Percentiles rank a stretch among this genome's conserved stretches.
Conservation (phyloP, 1,140 invertebrate species). For the Tribolium madens region DNA sequence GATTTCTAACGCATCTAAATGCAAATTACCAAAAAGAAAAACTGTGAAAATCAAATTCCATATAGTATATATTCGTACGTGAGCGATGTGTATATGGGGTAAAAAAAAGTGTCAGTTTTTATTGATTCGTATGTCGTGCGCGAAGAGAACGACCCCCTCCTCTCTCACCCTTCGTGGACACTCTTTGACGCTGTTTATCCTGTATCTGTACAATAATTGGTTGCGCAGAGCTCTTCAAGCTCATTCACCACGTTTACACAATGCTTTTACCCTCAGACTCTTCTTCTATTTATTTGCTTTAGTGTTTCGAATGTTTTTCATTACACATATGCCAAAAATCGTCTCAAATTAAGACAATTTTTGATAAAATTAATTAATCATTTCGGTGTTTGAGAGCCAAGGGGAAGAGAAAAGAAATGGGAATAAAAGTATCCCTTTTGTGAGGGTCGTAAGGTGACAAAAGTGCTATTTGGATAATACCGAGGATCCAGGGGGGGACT, state of each 20-base stretch:
- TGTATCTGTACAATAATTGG: slow-evolving; percentile 55
- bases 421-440: slow-evolving; percentile 44
- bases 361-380: slow-evolving; percentile 23
- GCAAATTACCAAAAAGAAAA: slow-evolving; percentile 43
- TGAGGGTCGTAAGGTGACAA: slow-evolving; percentile 47
- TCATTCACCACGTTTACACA: slow-evolving; percentile 50
- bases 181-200: slow-evolving; percentile 52
- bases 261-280: not conserved
- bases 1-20: slow-evolving; percentile 45
- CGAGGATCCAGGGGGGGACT: slow-evolving; percentile 18
- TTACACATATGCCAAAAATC: not conserved
- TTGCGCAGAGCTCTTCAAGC: slow-evolving; percentile 53
- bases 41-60: slow-evolving; percentile 45
- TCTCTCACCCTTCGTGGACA: slow-evolving; percentile 27
- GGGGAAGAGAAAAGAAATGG: slow-evolving; percentile 30
- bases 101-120: slow-evolving; percentile 60
- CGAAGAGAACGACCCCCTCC: slow-evolving; percentile 43
- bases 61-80: slow-evolving; percentile 50
- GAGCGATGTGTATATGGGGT: slow-evolving; percentile 51
- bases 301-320: not conserved
- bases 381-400: not conserved
- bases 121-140: slow-evolving; percentile 59
- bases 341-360: not conserved
- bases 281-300: slow-evolving; percentile 5
- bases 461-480: slow-evolving; percentile 51